These are phyloP conservation scores for Seira musarum DNA, from an alignment of 2,888 invertebrate species.

Conservation along the genomic window DNA sequence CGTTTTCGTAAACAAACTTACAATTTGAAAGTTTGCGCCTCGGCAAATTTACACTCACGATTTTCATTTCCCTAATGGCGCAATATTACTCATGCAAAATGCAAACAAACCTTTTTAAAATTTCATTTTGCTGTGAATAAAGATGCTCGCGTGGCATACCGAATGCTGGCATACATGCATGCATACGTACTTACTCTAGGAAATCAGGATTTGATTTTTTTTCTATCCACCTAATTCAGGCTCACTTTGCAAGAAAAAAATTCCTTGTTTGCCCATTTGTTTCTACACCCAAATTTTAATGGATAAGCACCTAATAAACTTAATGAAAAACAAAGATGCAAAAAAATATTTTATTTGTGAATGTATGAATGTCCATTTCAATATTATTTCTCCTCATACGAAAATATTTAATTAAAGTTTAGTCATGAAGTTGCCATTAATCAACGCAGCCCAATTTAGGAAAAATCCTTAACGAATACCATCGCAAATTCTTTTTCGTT, in stretches of 20 bases:
- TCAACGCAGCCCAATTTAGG: slow-evolving; percentile 25
- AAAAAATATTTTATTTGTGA: slow-evolving; percentile 38
- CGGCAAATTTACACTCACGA: slow-evolving; percentile 31
- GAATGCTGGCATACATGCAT: slow-evolving; percentile 19
- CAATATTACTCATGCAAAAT: neutral
- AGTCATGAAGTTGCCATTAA: slow-evolving; percentile 59
- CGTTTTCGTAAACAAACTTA: too few relatives aligned
- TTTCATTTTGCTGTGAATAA: neutral
- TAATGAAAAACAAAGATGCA: too few relatives aligned
- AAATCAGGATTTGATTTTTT: neutral
- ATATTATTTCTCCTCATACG: slow-evolving; percentile 32
- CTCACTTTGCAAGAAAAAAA: too few relatives aligned
- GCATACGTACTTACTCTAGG: neutral
- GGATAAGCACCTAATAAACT: too few relatives aligned
- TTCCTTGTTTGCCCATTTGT: too few relatives aligned
- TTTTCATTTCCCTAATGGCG: slow-evolving; percentile 14
- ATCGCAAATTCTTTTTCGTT: too few relatives aligned
- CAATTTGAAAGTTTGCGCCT: too few relatives aligned
- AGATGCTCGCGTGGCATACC: slow-evolving; percentile 41
- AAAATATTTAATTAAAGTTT: slow-evolving; percentile 56
- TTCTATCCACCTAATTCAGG: too few relatives aligned
- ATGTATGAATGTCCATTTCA: too few relatives aligned
- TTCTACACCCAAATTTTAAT: too few relatives aligned
- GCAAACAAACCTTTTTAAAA: too few relatives aligned
- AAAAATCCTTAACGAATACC: slow-evolving; percentile 17